These are phyloP conservation scores for Percopsis omiscomaycus DNA, from an alignment of 2,797 vertebrate genomes.

Conservation along the genomic window DNA sequence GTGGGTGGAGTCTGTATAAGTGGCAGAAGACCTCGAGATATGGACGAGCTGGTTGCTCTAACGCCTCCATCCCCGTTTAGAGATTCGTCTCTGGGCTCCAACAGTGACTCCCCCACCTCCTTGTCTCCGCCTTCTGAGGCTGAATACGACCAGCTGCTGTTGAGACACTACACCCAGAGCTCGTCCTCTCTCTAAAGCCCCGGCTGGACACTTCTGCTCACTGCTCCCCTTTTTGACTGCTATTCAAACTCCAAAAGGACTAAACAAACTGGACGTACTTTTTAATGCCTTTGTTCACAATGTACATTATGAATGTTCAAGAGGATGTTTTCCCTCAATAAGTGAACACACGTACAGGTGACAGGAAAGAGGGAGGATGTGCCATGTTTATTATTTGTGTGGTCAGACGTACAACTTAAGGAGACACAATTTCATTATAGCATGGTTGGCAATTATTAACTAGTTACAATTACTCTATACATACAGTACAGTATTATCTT, in stretches of 20 bases:
- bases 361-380: constrained; percentile 8
- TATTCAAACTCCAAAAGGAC: constrained; percentile 7
- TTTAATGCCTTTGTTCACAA: constrained; percentile 50
- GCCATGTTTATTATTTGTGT: neutral
- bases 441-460: constrained; percentile 4
- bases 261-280: constrained; percentile 33
- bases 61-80: constrained; percentile 97
- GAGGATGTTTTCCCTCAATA: neutral
- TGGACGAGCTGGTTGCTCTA: constrained; percentile 88
- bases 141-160: constrained; percentile 91
- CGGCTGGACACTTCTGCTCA: neutral
- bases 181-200: constrained; percentile 91
- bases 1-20: constrained; percentile 77
- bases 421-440: constrained; percentile 3
- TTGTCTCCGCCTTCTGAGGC: constrained; percentile 88
- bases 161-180: constrained; percentile 96
- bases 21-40: constrained; percentile 76
- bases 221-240: constrained; percentile 1
- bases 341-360: constrained; percentile 20
- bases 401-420: neutral
- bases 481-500: constrained; percentile 17
- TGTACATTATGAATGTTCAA: constrained; percentile 34
- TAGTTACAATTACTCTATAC: constrained; percentile 9
- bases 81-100: constrained; percentile 92
- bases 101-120: constrained; percentile 85